phyloP scores from a whole-genome alignment of 2,797 vertebrate species.

The Muraenolepis orangiensis region DNA sequence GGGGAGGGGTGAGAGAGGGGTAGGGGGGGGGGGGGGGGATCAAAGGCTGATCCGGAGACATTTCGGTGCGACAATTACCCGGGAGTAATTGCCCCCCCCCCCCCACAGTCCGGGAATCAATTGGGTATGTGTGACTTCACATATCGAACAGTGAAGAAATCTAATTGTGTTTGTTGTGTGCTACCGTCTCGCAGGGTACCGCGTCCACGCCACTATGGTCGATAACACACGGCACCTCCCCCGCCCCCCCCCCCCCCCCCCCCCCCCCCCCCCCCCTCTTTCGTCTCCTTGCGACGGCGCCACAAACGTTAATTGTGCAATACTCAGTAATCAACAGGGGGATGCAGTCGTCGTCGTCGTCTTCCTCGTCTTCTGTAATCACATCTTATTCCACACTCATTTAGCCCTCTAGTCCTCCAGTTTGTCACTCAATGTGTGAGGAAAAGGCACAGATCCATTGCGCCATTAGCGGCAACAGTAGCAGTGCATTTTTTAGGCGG shows the following conservation, averaged over 20 bases:
- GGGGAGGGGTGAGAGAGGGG: no score
- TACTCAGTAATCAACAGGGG: no score
- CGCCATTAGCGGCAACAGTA: neutral
- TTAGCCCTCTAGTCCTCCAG: neutral
- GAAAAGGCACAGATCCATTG: neutral
- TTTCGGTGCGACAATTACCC: neutral
- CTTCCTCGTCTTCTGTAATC: neutral
- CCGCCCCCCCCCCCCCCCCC: no score
- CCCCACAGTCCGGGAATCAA: neutral
- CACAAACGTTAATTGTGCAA: neutral
- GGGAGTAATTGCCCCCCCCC: no score
- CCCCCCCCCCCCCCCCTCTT: no score
- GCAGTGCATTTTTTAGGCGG: neutral
- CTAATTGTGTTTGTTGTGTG: neutral
- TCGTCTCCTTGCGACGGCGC: no score
- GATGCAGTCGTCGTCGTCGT: neutral
- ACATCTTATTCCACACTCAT: neutral
- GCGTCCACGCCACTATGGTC: neutral
- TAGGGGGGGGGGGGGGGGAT: neutral
- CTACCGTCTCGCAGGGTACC: no score
- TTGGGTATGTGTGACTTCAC: neutral
- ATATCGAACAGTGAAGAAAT: neutral
- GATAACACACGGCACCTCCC: neutral
- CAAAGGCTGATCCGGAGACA: neutral
- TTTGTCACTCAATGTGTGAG: neutral